Percentiles rank a stretch among this genome's conserved stretches.
These are phyloP conservation scores for Desmophyllum pertusum DNA, from an alignment of 92 coral and sea anemone genomes.

Conservation along the genomic window DNA sequence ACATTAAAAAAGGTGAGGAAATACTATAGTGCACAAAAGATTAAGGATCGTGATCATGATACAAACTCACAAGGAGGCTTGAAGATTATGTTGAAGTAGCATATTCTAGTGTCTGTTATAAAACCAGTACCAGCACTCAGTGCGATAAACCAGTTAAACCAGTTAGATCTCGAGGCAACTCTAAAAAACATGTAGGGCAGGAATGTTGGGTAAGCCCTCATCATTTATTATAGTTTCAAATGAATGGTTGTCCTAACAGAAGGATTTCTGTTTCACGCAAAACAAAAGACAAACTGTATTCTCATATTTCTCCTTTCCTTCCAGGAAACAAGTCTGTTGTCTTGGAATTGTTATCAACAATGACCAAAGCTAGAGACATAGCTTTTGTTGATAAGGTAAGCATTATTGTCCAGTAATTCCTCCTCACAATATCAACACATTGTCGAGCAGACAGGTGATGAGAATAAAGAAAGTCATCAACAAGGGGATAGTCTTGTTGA, in stretches of 20 bases:
- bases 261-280: too few species aligned
- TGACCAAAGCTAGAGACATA: slow-evolving; percentile 89
- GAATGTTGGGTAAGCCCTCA: too few species aligned
- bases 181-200: too few species aligned
- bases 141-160: too few species aligned
- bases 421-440: neutral
- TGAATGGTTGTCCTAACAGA: too few species aligned
- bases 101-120: too few species aligned
- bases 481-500: neutral
- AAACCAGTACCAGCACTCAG: too few species aligned
- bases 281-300: neutral
- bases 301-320: neutral
- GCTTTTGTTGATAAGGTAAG: slow-evolving; percentile 90
- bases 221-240: too few species aligned
- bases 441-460: neutral
- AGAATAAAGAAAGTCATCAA: neutral
- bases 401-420: neutral
- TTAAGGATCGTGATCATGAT: too few species aligned
- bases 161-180: too few species aligned
- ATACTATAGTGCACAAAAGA: neutral
- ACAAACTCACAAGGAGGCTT: neutral
- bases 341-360: slow-evolving; percentile 71
- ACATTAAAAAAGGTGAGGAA: slow-evolving; percentile 72
- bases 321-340: slow-evolving; percentile 81
- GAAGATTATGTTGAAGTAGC: neutral